These are phyloP conservation scores for Paramuricea clavata DNA, from an alignment of 92 coral and sea anemone genomes.

Conservation along the genomic window DNA sequence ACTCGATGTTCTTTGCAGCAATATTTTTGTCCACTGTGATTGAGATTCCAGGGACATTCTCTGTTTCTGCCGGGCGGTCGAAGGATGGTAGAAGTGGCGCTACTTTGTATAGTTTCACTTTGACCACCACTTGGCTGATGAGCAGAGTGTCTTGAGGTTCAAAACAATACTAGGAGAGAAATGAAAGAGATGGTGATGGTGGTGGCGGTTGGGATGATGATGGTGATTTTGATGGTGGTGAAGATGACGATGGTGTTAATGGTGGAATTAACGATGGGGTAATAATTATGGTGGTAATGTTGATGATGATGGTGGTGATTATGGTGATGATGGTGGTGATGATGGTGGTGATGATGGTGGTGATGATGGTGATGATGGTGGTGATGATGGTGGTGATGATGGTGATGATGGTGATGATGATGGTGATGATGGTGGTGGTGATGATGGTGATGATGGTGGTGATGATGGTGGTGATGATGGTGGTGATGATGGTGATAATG, in stretches of 20 bases:
- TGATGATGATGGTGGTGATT: not conserved
- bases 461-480: not conserved
- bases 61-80: constrained; percentile 78
- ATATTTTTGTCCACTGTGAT: constrained; percentile 77
- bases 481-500: not conserved
- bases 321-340: not conserved
- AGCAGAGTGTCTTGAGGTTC: constrained; percentile 85
- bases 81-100: constrained; percentile 79
- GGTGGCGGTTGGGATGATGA: not conserved
- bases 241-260: not conserved
- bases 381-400: not conserved
- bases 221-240: not conserved
- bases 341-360: not conserved
- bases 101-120: constrained; percentile 76
- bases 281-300: not conserved
- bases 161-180: constrained; percentile 75
- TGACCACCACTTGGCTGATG: constrained; percentile 77
- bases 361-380: not conserved
- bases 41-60: constrained; percentile 80
- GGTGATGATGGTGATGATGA: not conserved
- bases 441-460: not conserved
- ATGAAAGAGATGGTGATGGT: not conserved
- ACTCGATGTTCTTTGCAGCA: constrained; percentile 82
- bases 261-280: too few species aligned
- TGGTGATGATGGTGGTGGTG: not conserved